Conservation (phyloP, 1,140 invertebrate genomes). For the Anoplolepis gracilipes region DNA sequence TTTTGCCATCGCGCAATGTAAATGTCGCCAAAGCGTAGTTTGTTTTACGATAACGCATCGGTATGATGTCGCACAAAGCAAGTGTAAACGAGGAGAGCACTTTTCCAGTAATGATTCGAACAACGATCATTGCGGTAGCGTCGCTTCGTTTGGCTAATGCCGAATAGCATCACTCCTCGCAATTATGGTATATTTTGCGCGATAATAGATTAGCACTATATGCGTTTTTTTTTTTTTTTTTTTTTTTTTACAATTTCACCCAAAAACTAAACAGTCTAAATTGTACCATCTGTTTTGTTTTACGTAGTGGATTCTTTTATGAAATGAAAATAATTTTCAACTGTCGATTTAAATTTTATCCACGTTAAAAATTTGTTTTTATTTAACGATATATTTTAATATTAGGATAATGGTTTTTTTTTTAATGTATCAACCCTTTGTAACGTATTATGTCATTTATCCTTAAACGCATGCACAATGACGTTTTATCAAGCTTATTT, state of each 20-base stretch:
- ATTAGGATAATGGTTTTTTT: background rate
- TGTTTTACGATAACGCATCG: slow-evolving; percentile 62
- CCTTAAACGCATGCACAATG: background rate
- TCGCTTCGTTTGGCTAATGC: slow-evolving; percentile 35
- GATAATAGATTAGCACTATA: slow-evolving; percentile 26
- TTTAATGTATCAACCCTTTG: background rate
- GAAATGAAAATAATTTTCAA: slow-evolving; percentile 6
- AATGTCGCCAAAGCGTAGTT: slow-evolving; percentile 61
- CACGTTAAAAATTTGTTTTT: background rate
- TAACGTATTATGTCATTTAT: background rate
- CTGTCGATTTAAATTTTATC: background rate
- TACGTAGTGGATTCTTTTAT: background rate
- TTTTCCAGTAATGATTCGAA: slow-evolving; percentile 61
- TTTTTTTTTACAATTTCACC: background rate
- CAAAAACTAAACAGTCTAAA: slow-evolving; percentile 2
- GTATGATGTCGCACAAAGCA: slow-evolving; percentile 54
- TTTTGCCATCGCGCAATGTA: slow-evolving; percentile 61
- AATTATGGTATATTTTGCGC: slow-evolving; percentile 49
- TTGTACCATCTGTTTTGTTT: background rate
- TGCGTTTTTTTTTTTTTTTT: too few species aligned
- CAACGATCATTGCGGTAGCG: slow-evolving; percentile 45
- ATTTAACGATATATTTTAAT: slow-evolving; percentile 5
- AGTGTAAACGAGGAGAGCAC: slow-evolving; percentile 59
- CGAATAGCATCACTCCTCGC: slow-evolving; percentile 37
- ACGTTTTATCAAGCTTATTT: slow-evolving; percentile 42